Conservation (phyloP, 1,140 invertebrate species). For the Lasaia peninsularis region DNA sequence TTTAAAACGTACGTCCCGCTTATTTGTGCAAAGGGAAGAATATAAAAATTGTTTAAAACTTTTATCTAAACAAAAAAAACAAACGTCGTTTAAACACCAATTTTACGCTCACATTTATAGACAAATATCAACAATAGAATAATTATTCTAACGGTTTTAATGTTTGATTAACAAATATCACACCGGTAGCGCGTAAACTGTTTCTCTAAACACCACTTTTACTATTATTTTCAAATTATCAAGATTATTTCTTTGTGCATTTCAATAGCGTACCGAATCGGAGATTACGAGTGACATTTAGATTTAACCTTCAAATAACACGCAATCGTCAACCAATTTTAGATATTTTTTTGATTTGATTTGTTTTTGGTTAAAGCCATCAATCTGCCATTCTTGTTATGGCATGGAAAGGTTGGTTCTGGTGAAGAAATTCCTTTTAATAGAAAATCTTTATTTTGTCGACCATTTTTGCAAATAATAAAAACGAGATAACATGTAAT, state of each 20-base stretch:
- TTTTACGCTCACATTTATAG: not conserved
- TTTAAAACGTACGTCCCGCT: too few species aligned
- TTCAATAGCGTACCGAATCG: constrained; percentile 9
- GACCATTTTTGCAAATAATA: too few species aligned
- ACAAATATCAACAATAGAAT: not conserved
- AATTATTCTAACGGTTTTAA: not conserved
- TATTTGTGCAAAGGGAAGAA: not conserved
- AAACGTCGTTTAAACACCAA: not conserved
- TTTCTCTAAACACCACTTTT: constrained; percentile 1
- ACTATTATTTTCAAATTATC: constrained; percentile 7
- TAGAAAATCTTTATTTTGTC: too few species aligned
- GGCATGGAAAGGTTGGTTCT: too few species aligned
- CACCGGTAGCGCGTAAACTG: not conserved
- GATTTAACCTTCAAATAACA: constrained; percentile 6
- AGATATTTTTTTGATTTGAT: not conserved
- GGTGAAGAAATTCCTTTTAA: too few species aligned
- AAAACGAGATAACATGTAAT: too few species aligned
- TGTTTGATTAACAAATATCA: constrained; percentile 2
- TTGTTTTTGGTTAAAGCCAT: not conserved
- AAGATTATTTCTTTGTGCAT: constrained; percentile 6
- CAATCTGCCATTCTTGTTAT: too few species aligned
- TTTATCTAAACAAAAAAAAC: not conserved
- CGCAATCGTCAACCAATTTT: constrained; percentile 10
- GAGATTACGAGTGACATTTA: constrained; percentile 7
- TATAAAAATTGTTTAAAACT: too few species aligned